Base-by-base conservation (phyloP, 2,888 invertebrate species). In the Stenoptilia bipunctidactyla region DNA sequence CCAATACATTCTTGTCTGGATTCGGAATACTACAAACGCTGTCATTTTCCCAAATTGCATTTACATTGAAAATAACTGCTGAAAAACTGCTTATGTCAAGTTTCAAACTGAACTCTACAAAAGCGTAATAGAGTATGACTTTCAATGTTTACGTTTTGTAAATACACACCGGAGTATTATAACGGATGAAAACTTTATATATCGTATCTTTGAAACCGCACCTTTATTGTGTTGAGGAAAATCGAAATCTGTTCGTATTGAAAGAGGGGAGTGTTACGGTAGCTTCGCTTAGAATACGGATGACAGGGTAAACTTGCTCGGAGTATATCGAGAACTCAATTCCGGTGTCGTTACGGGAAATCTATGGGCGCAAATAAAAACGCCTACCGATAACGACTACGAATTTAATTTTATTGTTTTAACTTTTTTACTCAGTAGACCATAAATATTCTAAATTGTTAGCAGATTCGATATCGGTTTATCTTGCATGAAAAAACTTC, bases 201-300 rank as follows among this genome's bases (percentile, higher is more conserved):
- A 80, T 80, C 72, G 76, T 72, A 52, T 73, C 73, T 73, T 62
- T 70, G 59, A 74, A 74, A 69, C 79, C 79, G 76, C 79, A 79
- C 80, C 77, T 80, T 82, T 80, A 71, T 77, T 75, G 70, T 80
- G 79, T 80, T 61, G 61, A 55, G 61, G 68, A 72, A 77, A 77
- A 79, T 76, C 75, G 75, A 74, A 77, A 67, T 70, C 72, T 79
- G 77, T 74, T 8, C 72, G 73, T 61, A 64, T 51, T 52, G 60
- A 68, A 74, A 74, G 73, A 66, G 56, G 48, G 55, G 54, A 63
- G 57, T 57, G 53, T 62, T 64, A 65, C 75, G 72, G 72, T 75
- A 79, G 80, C 77, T 77, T 77, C 74, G 62, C 53, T 67, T 56
- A 64, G 69, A 79, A 79, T 73, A 64, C 66, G 71, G 69, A 80